Evolutionary conservation across 2,888 invertebrate genomes (phyloP), one percentile per base, ranked within the genome.

Genomic region (Melanargia galathea): DNA sequence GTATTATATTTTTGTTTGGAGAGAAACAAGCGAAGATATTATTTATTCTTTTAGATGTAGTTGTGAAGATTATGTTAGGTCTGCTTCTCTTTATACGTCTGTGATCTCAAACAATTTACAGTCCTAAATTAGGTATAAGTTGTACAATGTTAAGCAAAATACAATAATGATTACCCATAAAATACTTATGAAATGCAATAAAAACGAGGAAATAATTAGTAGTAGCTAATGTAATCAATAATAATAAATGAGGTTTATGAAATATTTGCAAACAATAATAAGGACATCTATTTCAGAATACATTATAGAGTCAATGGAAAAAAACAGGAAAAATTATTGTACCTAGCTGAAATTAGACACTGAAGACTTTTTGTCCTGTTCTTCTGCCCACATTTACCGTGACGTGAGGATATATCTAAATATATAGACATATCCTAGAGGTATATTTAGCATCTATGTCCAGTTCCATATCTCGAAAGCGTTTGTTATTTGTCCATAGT

Each of bases 221-320:
- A 43, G 1, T 16, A 43, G 40, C 16, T 43, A 13, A 6, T 16
- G 18, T 43, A 43, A 43, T 13, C n/a, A 38, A 38, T 38, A 43
- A n/a, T n/a, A 2, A 43, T 43, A 8, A 16, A 16, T 43, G 16
- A 16, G 16, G 40, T 7, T 18, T 6, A 16, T 43, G 16, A 43
- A 43, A 43, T 43, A 43, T 43, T 18, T 16, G 16, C 40, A 43
- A 43, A 43, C 40, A 43, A 43, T 43, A 43, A 43, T 40, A 43
- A 43, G 8, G 40, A 18, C 18, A 8, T 43, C 16, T 18, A 18
- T 43, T 16, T 16, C 1, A 38, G 18, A 43, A 16, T 18, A 16
- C n/a, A 43, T 43, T 18, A 18, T 16, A 16, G 18, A 16, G 18
- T 16, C 18, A 16, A 16, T 43, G n/a, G 7, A 43, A 43, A 43